Base-by-base conservation (phyloP, 23 tunicate species). In the Diplosoma virens region DNA sequence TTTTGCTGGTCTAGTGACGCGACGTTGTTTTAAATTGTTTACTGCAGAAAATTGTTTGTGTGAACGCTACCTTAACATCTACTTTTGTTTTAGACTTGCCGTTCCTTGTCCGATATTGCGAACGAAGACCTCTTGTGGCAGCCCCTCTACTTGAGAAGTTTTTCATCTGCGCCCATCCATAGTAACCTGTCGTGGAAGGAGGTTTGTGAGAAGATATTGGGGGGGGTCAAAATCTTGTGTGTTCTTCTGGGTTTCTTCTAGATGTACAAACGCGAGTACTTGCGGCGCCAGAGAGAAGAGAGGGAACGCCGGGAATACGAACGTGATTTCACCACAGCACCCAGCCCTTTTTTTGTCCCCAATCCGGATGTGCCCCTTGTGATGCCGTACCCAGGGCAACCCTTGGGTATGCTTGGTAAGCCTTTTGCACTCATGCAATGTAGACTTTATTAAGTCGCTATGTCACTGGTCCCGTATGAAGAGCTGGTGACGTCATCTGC, bases 111-210 rank as follows among this genome's bases (percentile, higher is more conserved):
- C 0, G 50, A 76, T 48, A 47, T 85, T 32, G 46, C 81, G 28
- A 71, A 70, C 37, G 87, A 85, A 59, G 85, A 92, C 26, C 60
- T 58, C 58, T 69, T 92, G 48, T 92, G 97, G 97, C 54, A 66
- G 53, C 54, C 26, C n/a, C 58, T 92, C 52, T 85, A 65, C 71
- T 53, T 60, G 7, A 47, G 52, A 33, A 86, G 76, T 30, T 92
- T 92, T 46, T 28, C 29, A 6, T 25, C 88, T 7, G 54, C 47
- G 23, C 81, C 96, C 2, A 36, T 37, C 23, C 17, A 30, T 2
- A 23, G 11, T 6, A 33, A 21, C 25, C 7, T n/a, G 1, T 47
- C 82, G 6, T 83, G 87, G 84, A 89, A 82, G 64, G 82, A 77
- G 61, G 89, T 84, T 28, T 11, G 71, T 25, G 71, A 20, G 28